Base-by-base conservation (phyloP, 2,797 vertebrate species). In the Zenarchopterus dispar region DNA sequence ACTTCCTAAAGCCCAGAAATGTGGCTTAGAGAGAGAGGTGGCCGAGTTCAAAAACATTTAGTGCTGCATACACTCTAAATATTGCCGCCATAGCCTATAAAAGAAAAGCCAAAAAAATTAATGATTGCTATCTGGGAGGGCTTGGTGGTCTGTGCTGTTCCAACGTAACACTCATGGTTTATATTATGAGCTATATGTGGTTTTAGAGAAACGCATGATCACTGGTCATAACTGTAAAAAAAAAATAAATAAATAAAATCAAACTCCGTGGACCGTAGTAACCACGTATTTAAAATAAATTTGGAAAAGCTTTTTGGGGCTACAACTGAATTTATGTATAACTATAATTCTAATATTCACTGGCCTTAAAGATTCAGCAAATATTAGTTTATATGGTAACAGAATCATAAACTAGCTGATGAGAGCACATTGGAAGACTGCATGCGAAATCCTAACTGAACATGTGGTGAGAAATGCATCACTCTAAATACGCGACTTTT, bases 31-130 rank as follows among this genome's bases (percentile, higher is more conserved):
- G 52, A 28, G 28, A 50, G 76, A 83, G 80, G 86, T 88, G 75
- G 75, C 52, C 0, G 74, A 72, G 88, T 88, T 90, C 80, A 88
- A 78, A 43, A 83, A 58, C 70, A 77, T 81, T 88, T 77, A 82
- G 61, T 22, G 50, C 62, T 11, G 59, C 75, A 67, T 73, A 65
- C 64, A 76, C 77, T 85, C 78, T 68, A 78, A 87, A 88, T 73
- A 71, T 67, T 39, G n/a, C 72, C 60, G 74, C 71, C 68, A 76
- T 77, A 64, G 17, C 61, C 67, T 56, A 22, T 64, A 45, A 82
- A 84, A 83, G 24, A 43, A 0, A 26, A 48, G 84, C 82, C 85
- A 88, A 76, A 63, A 70, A 56, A 73, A 80, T 72, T 67, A 86
- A 77, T 84, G 67, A 83, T 73, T 82, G 61, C 39, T 28, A 85